These are phyloP conservation scores for Venustaconcha ellipsiformis DNA, from an alignment of 1,140 invertebrate species.

Conservation along the genomic window DNA sequence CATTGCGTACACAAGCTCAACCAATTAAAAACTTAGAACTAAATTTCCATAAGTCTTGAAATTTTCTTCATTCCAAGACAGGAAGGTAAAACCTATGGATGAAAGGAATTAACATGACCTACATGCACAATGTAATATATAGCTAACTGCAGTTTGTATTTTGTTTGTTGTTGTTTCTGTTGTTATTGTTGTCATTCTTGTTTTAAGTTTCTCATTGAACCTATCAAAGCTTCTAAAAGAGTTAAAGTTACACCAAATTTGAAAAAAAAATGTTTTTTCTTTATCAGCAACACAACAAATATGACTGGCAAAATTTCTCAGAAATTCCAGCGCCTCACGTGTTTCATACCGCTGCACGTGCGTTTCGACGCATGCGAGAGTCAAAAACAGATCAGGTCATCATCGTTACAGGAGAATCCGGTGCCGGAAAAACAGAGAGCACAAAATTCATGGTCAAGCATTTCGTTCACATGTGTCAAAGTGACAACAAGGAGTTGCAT, in stretches of 20 bases:
- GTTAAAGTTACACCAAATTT: background rate
- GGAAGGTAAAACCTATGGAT: background rate
- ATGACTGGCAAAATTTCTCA: conserved; percentile 79
- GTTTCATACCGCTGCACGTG: conserved; percentile 80
- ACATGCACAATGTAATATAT: background rate
- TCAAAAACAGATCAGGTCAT: conserved; percentile 75
- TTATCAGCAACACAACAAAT: conserved; percentile 20
- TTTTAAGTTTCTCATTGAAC: background rate
- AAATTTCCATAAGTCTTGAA: no score
- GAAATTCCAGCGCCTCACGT: conserved; percentile 88
- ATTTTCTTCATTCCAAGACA: no score
- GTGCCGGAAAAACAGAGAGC: conserved; percentile 99
- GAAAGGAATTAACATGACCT: background rate
- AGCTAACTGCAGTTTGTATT: background rate
- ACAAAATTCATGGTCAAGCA: conserved; percentile 51
- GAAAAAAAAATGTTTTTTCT: background rate
- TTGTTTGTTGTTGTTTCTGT: background rate
- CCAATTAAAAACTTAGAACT: no score
- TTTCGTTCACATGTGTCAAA: conserved; percentile 24
- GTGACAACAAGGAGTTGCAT: conserved; percentile 14
- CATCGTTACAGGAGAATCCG: conserved; percentile 85
- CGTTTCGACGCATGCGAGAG: conserved; percentile 82
- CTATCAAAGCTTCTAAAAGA: background rate
- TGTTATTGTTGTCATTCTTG: background rate
- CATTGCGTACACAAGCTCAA: no score